These are phyloP conservation scores for Pilophorus perplexus DNA, from an alignment of 2,888 invertebrate species.

Conservation along the genomic window DNA sequence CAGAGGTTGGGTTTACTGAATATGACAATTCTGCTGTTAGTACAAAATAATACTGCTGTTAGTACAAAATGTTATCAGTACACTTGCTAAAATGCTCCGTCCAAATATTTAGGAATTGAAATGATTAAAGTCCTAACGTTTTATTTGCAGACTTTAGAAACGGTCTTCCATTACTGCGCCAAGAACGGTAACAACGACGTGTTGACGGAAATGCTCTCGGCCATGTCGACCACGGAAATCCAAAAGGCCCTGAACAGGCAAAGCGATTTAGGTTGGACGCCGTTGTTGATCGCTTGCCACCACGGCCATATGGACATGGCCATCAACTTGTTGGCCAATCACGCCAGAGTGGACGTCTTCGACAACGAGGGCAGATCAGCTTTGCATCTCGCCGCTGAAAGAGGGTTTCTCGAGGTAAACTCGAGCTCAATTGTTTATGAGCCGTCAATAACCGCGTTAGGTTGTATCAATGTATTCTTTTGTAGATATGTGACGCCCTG, in stretches of 20 bases:
- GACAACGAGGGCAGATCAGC: conserved; percentile 95
- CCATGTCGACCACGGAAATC: conserved; percentile 85
- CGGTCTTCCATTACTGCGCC: conserved; percentile 93
- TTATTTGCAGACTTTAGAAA: conserved; percentile 76
- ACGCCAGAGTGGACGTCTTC: conserved; percentile 98
- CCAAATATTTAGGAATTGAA: no score
- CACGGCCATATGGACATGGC: conserved; percentile 94
- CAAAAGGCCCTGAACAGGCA: conserved; percentile 91
- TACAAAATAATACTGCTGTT: no score
- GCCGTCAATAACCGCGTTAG: background rate
- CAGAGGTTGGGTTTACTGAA: no score
- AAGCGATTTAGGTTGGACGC: conserved; percentile 94
- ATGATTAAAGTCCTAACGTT: no score
- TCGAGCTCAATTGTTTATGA: background rate
- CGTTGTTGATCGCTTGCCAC: conserved; percentile 91
- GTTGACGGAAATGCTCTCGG: conserved; percentile 86
- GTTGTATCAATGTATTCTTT: background rate
- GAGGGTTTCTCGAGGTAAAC: conserved; percentile 71
- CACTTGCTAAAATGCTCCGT: no score
- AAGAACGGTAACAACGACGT: conserved; percentile 94
- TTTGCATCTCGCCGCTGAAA: conserved; percentile 90
- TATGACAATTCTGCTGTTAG: no score
- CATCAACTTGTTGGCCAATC: conserved; percentile 82
- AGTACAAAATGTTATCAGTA: no score
- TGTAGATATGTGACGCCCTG: conserved; percentile 80